phyloP scores from a whole-genome alignment of 2,797 vertebrate genomes.

The Eremophila alpestris region DNA sequence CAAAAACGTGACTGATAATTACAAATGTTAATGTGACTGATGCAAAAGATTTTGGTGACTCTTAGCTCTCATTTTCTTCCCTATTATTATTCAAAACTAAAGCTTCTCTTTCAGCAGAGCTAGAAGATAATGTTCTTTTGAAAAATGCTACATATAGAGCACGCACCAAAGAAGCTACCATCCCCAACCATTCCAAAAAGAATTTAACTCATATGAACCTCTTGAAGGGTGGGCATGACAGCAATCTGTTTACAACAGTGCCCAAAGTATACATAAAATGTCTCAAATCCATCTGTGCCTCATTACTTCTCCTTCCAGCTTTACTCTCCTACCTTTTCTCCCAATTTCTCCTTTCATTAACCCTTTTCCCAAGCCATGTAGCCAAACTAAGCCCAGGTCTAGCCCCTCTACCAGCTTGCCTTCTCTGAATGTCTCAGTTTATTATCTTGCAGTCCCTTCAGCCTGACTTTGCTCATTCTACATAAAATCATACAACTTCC shows the following conservation, averaged over 20 bases:
- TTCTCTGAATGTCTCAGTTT: neutral
- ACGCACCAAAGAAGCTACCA: neutral
- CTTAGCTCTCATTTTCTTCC: neutral
- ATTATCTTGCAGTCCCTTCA: neutral
- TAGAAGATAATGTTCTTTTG: neutral
- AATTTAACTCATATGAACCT: neutral
- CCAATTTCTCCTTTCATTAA: neutral
- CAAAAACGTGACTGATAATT: neutral
- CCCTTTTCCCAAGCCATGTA: neutral
- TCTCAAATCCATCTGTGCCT: neutral
- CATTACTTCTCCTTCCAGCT: neutral
- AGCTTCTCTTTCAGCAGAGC: neutral
- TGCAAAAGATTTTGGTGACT: neutral
- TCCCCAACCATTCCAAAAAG: neutral
- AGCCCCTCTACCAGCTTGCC: neutral
- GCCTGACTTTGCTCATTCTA: neutral
- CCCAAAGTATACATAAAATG: neutral
- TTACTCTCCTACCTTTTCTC: neutral
- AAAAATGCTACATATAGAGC: neutral
- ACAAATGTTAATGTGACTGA: neutral
- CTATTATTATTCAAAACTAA: neutral
- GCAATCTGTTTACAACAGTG: neutral
- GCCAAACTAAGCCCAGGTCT: neutral
- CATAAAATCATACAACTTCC: neutral
- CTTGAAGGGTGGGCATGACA: neutral